Conservation (phyloP, 1,140 invertebrate species). For the Drosophila persimilis region DNA sequence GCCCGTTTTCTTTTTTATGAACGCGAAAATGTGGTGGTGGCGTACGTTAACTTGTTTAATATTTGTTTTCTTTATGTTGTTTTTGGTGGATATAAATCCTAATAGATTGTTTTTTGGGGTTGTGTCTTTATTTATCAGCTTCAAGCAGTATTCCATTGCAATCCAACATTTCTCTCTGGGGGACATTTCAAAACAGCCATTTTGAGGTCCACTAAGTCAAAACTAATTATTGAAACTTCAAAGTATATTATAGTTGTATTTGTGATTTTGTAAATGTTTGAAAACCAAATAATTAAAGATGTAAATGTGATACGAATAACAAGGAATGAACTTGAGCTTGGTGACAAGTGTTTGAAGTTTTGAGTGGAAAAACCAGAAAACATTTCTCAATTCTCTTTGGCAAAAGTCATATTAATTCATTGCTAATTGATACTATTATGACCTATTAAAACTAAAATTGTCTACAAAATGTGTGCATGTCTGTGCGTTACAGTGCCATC, state of each 20-base stretch:
- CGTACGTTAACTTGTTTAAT: constrained; percentile 11
- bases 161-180: background rate
- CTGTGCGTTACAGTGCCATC: constrained; percentile 3
- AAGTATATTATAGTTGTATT: constrained; percentile 35
- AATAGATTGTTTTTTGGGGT: constrained; percentile 4
- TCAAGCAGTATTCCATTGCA: constrained; percentile 57
- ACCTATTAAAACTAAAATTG: constrained; percentile 65
- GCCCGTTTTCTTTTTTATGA: background rate
- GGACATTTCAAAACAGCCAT: constrained; percentile 9
- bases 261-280: constrained; percentile 49
- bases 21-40: constrained; percentile 9
- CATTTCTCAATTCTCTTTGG: constrained; percentile 26
- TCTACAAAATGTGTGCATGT: constrained; percentile 46
- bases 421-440: constrained; percentile 18
- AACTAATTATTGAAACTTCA: constrained; percentile 21
- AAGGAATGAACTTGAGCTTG: background rate
- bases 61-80: constrained; percentile 2
- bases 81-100: constrained; percentile 6
- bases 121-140: constrained; percentile 29
- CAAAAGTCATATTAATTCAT: constrained; percentile 27
- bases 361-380: background rate
- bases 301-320: constrained; percentile 40
- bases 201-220: background rate
- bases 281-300: constrained; percentile 51
- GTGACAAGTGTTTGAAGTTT: background rate